Evolutionary conservation across 1,140 invertebrate genomes (phyloP), one percentile per base, ranked within the genome.

Genomic region (Drosophila parvula): DNA sequence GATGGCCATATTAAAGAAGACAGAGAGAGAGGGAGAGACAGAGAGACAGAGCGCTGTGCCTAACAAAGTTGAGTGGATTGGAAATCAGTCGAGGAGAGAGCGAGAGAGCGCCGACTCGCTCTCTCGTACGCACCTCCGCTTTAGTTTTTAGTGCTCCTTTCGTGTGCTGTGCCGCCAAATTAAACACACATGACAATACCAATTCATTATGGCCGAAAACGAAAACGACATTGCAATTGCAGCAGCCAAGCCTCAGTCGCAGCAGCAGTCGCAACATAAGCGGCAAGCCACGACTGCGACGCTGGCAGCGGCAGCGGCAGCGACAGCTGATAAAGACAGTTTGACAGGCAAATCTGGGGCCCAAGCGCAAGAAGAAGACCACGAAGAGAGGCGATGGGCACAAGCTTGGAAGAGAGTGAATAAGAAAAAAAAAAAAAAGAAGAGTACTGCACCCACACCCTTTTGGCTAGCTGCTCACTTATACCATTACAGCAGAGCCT

Each of bases 151-250:
- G 43, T 27, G 68, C 69, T 62, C 30, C 48, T 36, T 71, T 71
- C 40, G 40, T 36, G 64, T 73, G 70, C 43, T 36, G 64, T 73
- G 70, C 43, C 68, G 61, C 73, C 58, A 78, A 73, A 77, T 64
- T 77, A 64, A 57, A 68, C 61, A 70, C 58, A 74, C 58, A 78
- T 63, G 74, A 71, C 79, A 79, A 76, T 79, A 59, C 63, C 82
- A 82, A 85, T 85, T 88, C 62, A 85, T 85, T 78, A 82, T 81
- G 62, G 50, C 78, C 67, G 30, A 74, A 78, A 65, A 47, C 11
- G 28, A 50, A 48, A 64, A 45, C 40, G 48, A 62, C 77, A 59
- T 56, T 74, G 60, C 58, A 74, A 80, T 68, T 60, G 53, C 63
- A 56, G 64, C 50, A 45, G 68, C 40, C 9, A 40, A 40, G 63